Evolutionary conservation across 2,797 vertebrate genomes (phyloP).

Genomic region (Phoeniculus purpureus): DNA sequence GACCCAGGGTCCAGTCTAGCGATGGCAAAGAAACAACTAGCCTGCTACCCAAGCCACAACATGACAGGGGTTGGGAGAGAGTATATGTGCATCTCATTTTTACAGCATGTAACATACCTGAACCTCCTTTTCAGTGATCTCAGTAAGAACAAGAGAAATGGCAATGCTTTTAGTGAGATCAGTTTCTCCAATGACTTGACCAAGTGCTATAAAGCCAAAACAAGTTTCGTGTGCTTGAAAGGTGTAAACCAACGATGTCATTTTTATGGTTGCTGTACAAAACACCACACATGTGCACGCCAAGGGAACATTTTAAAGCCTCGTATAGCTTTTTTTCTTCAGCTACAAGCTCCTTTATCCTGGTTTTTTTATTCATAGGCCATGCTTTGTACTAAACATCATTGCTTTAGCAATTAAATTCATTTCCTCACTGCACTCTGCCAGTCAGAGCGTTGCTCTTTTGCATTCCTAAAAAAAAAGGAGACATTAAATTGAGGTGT

Average conservation of each 20-base stretch:
- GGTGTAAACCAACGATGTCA: slow-evolving; percentile 60
- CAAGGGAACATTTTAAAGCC: slow-evolving; percentile 44
- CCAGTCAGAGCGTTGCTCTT: slow-evolving; percentile 35
- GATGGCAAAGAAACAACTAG: neutral
- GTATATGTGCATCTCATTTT: neutral
- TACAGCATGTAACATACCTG: neutral
- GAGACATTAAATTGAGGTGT: neutral
- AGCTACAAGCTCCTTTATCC: slow-evolving; percentile 46
- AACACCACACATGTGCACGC: slow-evolving; percentile 45
- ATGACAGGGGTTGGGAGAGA: neutral
- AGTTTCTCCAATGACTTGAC: slow-evolving; percentile 66
- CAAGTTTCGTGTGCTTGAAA: slow-evolving; percentile 66
- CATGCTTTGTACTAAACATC: slow-evolving; percentile 37
- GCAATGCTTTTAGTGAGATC: slow-evolving; percentile 60
- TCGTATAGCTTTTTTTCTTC: neutral
- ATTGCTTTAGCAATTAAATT: slow-evolving; percentile 52
- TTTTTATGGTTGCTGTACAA: slow-evolving; percentile 68
- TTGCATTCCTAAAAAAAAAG: slow-evolving; percentile 38
- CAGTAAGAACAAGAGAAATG: slow-evolving; percentile 29
- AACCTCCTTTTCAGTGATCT: neutral
- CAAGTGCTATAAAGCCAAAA: slow-evolving; percentile 61
- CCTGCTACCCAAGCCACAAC: neutral
- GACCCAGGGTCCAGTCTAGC: neutral
- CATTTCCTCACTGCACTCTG: slow-evolving; percentile 51
- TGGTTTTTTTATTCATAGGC: neutral